A percentile compares a stretch with the other conserved stretches of the same genome.
Evolutionary conservation across 2,113 vertebrate species (phyloP).

Genomic region (Garra rufa): DNA sequence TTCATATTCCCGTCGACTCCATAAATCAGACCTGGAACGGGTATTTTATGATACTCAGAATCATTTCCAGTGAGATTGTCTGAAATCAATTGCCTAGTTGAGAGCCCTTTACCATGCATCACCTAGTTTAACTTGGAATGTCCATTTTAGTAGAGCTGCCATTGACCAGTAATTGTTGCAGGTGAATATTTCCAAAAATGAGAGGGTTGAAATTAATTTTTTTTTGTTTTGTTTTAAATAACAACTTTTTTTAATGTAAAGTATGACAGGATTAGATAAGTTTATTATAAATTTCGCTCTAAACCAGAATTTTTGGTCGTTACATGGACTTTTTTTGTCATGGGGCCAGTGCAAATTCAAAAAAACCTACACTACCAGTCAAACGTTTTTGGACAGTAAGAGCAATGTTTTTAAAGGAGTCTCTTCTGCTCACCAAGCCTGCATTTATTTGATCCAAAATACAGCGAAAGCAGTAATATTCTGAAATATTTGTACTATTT

Average conservation of each 20-base stretch:
- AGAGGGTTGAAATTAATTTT: background rate
- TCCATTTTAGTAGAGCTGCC: background rate
- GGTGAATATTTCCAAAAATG: background rate
- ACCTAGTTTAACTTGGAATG: background rate
- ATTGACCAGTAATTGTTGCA: background rate
- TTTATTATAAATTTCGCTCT: background rate
- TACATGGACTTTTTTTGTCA: background rate
- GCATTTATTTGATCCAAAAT: no score
- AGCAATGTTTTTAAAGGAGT: no score
- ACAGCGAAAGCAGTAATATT: no score
- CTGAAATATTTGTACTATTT: no score
- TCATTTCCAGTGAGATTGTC: slow-evolving; percentile 39
- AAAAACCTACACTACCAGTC: no score
- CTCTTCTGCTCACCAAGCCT: no score
- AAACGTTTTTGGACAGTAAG: no score
- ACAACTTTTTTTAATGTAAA: background rate
- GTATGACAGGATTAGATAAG: background rate
- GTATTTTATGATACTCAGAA: slow-evolving; percentile 50
- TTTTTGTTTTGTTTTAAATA: background rate
- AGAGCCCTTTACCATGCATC: slow-evolving; percentile 31
- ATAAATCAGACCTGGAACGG: slow-evolving; percentile 29
- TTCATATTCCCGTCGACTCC: slow-evolving; percentile 57
- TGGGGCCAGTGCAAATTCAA: background rate
- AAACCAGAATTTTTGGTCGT: background rate
- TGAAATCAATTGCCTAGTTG: slow-evolving; percentile 53